Evolutionary conservation across 2,888 invertebrate species (phyloP).

Genomic region (Phytoseiulus persimilis): DNA sequence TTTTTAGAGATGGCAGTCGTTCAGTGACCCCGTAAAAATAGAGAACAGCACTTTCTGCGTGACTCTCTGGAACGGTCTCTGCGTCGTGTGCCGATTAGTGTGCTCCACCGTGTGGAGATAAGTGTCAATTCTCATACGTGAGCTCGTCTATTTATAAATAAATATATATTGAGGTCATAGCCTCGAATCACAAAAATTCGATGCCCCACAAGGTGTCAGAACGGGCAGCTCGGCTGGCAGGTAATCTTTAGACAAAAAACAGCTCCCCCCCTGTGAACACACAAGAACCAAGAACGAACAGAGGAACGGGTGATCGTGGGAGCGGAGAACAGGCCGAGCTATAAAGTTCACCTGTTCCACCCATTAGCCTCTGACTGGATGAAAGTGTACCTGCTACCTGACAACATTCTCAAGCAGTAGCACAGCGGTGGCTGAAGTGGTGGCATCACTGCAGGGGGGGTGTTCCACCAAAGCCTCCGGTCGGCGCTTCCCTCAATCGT

Average conservation of each 20-base stretch:
- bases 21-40: not conserved
- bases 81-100: not conserved
- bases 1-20: not conserved
- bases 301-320: not conserved
- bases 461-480: not conserved
- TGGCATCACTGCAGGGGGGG: not conserved
- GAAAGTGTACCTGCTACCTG: not conserved
- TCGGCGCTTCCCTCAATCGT: not conserved
- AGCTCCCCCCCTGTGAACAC: not conserved
- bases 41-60: not conserved
- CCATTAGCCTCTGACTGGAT: not conserved
- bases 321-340: not conserved
- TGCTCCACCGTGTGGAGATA: not conserved
- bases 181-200: not conserved
- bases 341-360: conserved; percentile 5
- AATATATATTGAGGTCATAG: not conserved
- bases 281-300: not conserved
- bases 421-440: not conserved
- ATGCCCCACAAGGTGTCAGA: not conserved
- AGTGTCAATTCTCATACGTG: not conserved
- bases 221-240: not conserved
- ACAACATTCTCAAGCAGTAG: not conserved
- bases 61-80: not conserved
- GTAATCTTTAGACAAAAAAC: not conserved
- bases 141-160: not conserved